phyloP scores from a whole-genome alignment of 1,140 invertebrate species.

The Odontomachus brunneus region DNA sequence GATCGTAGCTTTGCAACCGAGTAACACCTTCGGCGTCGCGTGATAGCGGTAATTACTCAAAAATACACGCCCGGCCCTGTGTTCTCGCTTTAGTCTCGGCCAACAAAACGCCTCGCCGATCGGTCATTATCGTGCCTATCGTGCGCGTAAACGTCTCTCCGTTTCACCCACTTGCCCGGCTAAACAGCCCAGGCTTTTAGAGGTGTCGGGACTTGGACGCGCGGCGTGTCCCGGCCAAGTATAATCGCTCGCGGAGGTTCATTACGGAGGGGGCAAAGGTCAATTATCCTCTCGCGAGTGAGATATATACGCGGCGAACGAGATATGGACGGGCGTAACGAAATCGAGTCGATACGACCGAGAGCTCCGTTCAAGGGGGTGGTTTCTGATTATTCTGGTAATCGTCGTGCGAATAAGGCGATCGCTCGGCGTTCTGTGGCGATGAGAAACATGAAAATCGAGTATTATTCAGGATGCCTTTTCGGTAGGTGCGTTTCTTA shows the following conservation, averaged over 20 bases:
- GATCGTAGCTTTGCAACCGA: constrained; percentile 66
- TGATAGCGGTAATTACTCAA: constrained; percentile 84
- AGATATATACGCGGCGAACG: constrained; percentile 27
- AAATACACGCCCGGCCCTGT: constrained; percentile 77
- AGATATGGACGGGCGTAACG: constrained; percentile 36
- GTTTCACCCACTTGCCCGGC: constrained; percentile 74
- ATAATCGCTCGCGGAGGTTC: constrained; percentile 48
- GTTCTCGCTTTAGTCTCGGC: constrained; percentile 80
- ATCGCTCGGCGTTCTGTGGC: too few relatives aligned
- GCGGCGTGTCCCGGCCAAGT: constrained; percentile 35
- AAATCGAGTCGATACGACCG: constrained; percentile 14
- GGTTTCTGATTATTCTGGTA: constrained; percentile 14
- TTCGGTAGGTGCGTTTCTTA: too few relatives aligned
- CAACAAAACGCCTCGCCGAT: constrained; percentile 80
- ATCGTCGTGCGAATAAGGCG: background rate
- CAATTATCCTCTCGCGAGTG: constrained; percentile 56
- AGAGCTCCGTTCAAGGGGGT: background rate
- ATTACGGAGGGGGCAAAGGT: constrained; percentile 45
- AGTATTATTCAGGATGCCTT: too few relatives aligned
- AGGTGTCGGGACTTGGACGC: constrained; percentile 50
- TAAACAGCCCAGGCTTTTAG: constrained; percentile 51
- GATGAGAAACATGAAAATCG: too few relatives aligned
- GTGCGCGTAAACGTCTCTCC: constrained; percentile 81
- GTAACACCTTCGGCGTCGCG: constrained; percentile 83
- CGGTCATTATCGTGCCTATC: constrained; percentile 79